phyloP scores from a whole-genome alignment of 2,113 vertebrate genomes.

The Scytalopus superciliaris region DNA sequence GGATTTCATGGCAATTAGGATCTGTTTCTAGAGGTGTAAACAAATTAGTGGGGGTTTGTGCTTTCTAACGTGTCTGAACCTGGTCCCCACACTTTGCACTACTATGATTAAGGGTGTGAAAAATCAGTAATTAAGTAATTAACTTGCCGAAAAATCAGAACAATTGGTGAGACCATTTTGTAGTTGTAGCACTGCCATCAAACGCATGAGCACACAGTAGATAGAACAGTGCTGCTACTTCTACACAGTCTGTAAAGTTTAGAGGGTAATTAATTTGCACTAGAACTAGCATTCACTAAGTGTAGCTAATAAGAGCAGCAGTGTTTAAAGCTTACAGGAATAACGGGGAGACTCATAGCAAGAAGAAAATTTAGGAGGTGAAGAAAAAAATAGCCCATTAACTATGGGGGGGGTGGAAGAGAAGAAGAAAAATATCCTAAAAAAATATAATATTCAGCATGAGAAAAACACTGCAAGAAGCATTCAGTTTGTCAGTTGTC shows the following conservation, averaged over 20 bases:
- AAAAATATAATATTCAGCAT: background rate
- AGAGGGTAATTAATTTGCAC: background rate
- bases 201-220: background rate
- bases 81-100: background rate
- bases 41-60: background rate
- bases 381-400: background rate
- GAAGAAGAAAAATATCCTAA: fast-evolving
- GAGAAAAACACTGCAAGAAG: background rate
- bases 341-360: background rate
- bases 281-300: background rate
- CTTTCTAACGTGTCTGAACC: background rate
- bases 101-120: background rate
- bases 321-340: background rate
- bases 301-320: background rate
- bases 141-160: background rate
- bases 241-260: background rate
- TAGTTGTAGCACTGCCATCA: background rate
- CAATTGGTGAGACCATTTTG: background rate
- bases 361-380: background rate
- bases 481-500: background rate
- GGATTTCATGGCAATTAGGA: background rate
- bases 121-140: background rate
- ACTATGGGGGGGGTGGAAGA: too few relatives aligned
- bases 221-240: background rate
- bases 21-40: background rate